Evolutionary conservation across 2,797 vertebrate genomes (phyloP).

Genomic region (Gymnodraco acuticeps): DNA sequence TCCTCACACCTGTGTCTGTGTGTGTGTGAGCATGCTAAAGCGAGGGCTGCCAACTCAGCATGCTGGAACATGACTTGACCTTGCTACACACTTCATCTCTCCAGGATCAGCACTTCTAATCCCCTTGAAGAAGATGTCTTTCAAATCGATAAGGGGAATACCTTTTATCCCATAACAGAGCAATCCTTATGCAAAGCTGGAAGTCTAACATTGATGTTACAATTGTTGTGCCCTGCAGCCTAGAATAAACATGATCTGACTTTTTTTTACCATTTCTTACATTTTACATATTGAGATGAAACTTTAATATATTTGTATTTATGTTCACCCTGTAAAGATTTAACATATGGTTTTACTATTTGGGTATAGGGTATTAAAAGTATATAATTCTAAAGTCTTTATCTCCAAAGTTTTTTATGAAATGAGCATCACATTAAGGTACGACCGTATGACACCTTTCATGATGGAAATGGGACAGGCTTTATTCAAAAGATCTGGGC

Average conservation of each 20-base stretch:
- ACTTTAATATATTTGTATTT: background rate
- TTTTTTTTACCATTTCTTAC: background rate
- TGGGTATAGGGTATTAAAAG: background rate
- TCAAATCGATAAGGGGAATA: constrained; percentile 9
- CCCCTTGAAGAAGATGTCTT: constrained; percentile 25
- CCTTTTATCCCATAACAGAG: constrained; percentile 3
- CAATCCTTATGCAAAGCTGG: background rate
- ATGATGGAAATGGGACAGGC: constrained; percentile 41
- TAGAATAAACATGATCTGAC: constrained; percentile 5
- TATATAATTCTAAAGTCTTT: background rate
- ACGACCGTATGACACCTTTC: constrained; percentile 17
- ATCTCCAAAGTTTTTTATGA: background rate
- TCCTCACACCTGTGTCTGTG: constrained; percentile 26
- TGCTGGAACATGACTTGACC: constrained; percentile 55
- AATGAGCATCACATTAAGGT: background rate
- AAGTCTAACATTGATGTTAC: constrained; percentile 13
- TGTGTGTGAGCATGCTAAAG: constrained; percentile 5
- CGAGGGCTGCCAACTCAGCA: constrained; percentile 52
- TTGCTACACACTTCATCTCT: constrained; percentile 16
- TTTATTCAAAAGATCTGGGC: constrained; percentile 49
- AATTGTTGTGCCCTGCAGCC: constrained; percentile 17
- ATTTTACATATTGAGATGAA: background rate
- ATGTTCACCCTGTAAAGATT: background rate
- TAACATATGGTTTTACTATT: background rate
- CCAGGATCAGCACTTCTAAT: constrained; percentile 22